These are phyloP conservation scores for Halictus rubicundus DNA, from an alignment of 1,140 invertebrate species.

Conservation along the genomic window DNA sequence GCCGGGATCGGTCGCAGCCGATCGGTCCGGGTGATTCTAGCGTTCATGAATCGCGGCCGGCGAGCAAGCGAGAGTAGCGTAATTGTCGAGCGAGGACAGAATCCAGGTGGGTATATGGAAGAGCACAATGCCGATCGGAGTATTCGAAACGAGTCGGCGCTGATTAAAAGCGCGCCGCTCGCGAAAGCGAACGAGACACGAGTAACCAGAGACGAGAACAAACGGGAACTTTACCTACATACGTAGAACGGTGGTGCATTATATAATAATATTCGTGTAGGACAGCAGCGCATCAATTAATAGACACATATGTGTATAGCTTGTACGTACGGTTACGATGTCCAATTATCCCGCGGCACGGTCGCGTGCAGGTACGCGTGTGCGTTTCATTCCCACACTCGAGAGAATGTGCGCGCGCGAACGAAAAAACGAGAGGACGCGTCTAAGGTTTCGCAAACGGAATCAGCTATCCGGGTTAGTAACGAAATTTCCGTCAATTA, in stretches of 20 bases:
- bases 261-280: conserved; percentile 22
- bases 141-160: neutral
- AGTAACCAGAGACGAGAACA: neutral
- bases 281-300: conserved; percentile 16
- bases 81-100: neutral
- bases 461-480: conserved; percentile 16
- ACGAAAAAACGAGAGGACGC: neutral
- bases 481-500: conserved; percentile 50
- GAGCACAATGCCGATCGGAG: neutral
- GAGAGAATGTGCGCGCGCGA: neutral
- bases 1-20: no score
- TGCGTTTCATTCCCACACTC: neutral
- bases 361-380: neutral
- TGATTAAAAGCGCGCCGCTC: neutral
- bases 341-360: neutral
- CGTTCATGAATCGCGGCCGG: neutral
- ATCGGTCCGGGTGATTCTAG: no score
- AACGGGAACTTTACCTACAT: neutral
- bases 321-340: neutral
- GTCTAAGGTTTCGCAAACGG: neutral
- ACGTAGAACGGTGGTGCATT: neutral
- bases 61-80: neutral
- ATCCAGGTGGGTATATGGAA: conserved; percentile 19
- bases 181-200: neutral
- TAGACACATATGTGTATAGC: conserved; percentile 20